phyloP scores from a whole-genome alignment of 2,113 vertebrate species.

The Eolophus roseicapilla region DNA sequence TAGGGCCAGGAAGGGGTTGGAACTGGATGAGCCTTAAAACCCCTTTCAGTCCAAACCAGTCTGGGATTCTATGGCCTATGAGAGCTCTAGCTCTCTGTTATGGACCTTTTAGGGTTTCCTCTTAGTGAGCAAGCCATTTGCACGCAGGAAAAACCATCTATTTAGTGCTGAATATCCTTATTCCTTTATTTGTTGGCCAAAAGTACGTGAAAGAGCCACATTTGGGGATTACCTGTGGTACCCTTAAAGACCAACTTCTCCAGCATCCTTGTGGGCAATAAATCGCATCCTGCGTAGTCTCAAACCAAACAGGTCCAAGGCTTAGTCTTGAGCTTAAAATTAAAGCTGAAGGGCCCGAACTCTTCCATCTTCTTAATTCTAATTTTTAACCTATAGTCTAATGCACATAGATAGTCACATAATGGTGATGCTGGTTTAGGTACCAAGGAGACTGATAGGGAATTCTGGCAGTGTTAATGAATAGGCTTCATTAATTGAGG shows the following conservation, averaged over 20 bases:
- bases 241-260: background rate
- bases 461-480: background rate
- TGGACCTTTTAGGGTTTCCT: background rate
- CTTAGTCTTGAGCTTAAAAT: background rate
- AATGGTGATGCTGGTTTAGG: background rate
- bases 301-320: background rate
- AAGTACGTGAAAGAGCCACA: background rate
- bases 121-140: background rate
- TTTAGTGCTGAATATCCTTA: background rate
- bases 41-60: background rate
- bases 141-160: background rate
- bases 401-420: background rate
- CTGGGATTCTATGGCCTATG: background rate
- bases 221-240: background rate
- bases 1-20: background rate
- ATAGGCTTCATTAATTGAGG: too few relatives aligned
- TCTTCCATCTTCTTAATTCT: background rate
- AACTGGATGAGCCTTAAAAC: background rate
- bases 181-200: background rate
- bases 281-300: accelerated
- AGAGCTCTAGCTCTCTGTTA: background rate
- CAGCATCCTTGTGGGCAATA: too few relatives aligned
- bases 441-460: background rate
- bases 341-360: background rate
- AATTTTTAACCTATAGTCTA: background rate